phyloP scores from a whole-genome alignment of 2,113 vertebrate species.

The Gymnogyps californianus region DNA sequence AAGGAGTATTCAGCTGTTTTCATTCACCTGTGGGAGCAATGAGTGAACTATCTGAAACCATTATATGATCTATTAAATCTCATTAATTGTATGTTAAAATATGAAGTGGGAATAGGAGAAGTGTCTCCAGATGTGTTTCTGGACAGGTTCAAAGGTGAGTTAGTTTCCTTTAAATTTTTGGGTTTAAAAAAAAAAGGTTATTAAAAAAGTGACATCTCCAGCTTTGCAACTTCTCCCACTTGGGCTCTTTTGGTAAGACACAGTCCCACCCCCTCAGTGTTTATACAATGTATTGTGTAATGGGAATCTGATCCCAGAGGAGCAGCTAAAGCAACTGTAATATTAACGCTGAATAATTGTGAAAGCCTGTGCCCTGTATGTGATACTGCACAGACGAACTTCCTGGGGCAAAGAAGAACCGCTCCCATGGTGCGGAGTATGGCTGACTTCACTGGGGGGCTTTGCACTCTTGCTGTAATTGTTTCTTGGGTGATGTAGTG shows the following conservation, averaged over 20 bases:
- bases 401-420: background rate
- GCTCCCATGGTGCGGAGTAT: rapidly evolving
- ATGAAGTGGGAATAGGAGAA: background rate
- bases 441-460: background rate
- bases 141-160: background rate
- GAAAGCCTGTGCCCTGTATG: background rate
- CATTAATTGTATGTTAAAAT: background rate
- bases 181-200: background rate
- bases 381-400: background rate
- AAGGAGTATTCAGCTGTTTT: background rate
- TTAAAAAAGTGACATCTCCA: background rate
- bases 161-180: background rate
- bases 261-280: background rate
- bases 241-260: background rate
- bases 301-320: background rate
- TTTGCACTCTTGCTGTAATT: background rate
- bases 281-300: background rate
- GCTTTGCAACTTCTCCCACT: background rate
- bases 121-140: background rate
- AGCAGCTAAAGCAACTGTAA: background rate
- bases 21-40: background rate
- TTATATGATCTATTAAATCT: background rate
- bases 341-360: background rate
- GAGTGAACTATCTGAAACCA: background rate
- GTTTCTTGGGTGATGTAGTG: background rate